Conservation (phyloP, 2,888 invertebrate species). For the Dastarcus helophoroides region DNA sequence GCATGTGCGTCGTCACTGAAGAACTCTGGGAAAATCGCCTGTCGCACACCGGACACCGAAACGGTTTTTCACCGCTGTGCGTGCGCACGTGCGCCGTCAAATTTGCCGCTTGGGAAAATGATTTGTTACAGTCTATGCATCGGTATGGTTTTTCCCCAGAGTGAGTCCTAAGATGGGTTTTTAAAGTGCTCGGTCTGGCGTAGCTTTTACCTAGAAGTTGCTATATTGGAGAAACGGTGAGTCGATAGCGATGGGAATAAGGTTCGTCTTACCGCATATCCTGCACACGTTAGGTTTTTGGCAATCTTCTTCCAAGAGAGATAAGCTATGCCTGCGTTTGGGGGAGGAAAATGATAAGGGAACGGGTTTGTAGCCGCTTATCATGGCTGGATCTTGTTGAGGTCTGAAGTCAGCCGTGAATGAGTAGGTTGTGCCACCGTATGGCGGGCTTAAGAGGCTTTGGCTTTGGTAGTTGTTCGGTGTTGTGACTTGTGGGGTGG, state of each 20-base stretch:
- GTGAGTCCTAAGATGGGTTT: slow-evolving; percentile 94
- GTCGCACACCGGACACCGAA: slow-evolving; percentile 89
- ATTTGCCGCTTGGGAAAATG: slow-evolving; percentile 97
- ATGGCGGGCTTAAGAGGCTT: slow-evolving; percentile 54
- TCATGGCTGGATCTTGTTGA: slow-evolving; percentile 47
- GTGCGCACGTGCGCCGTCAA: slow-evolving; percentile 93
- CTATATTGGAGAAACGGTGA: too few relatives aligned
- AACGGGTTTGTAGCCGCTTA: slow-evolving; percentile 47
- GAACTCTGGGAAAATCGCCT: slow-evolving; percentile 93
- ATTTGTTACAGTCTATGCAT: slow-evolving; percentile 90
- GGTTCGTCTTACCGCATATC: slow-evolving; percentile 77
- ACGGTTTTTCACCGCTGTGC: slow-evolving; percentile 97
- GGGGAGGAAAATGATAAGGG: slow-evolving; percentile 36
- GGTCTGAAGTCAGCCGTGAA: slow-evolving; percentile 74
- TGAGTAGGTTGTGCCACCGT: slow-evolving; percentile 64
- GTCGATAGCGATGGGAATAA: too few relatives aligned
- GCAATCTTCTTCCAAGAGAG: slow-evolving; percentile 53
- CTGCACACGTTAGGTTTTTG: slow-evolving; percentile 82
- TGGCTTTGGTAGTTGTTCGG: slow-evolving; percentile 44
- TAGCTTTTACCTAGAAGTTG: slow-evolving; percentile 91
- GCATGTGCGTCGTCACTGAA: slow-evolving; percentile 96
- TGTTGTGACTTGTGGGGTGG: slow-evolving; percentile 44
- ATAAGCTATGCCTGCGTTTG: slow-evolving; percentile 26
- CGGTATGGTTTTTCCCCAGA: slow-evolving; percentile 89
- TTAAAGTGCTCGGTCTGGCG: slow-evolving; percentile 90